These are phyloP conservation scores for Sarcophaga carnaria DNA, from an alignment of 2,888 invertebrate genomes.

Conservation along the genomic window DNA sequence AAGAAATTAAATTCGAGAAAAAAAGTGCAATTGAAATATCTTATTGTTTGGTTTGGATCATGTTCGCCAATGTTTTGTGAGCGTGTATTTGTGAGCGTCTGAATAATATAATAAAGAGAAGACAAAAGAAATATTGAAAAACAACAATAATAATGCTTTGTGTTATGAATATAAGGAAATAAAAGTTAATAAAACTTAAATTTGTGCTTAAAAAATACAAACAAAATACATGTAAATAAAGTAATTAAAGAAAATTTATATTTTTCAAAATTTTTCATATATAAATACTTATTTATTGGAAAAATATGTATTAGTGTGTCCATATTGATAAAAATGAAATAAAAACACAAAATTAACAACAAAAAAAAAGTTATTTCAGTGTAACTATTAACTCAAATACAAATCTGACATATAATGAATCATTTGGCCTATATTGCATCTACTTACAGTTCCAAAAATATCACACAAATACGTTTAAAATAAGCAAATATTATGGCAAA, in stretches of 20 bases:
- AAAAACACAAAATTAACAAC: neutral
- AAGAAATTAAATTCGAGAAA: neutral
- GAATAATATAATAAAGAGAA: neutral
- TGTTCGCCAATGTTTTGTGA: neutral
- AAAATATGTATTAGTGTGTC: neutral
- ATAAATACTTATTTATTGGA: too few species aligned
- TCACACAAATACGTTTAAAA: neutral
- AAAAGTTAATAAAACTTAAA: neutral
- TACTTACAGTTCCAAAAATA: too few species aligned
- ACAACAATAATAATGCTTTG: neutral
- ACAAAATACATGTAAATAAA: conserved; percentile 16
- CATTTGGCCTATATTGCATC: too few species aligned
- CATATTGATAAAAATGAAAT: neutral
- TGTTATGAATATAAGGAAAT: neutral
- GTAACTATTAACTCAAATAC: neutral
- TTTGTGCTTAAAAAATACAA: neutral
- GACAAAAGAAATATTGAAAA: neutral
- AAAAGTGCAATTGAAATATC: conserved; percentile 40
- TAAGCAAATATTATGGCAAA: neutral
- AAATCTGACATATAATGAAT: too few species aligned
- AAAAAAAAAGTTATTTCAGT: neutral
- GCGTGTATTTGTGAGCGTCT: neutral
- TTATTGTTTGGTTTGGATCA: neutral
- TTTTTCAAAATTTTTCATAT: neutral
- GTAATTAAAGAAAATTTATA: conserved; percentile 3